phyloP scores from a whole-genome alignment of 2,797 vertebrate species.

The Acrocephalus scirpaceus region DNA sequence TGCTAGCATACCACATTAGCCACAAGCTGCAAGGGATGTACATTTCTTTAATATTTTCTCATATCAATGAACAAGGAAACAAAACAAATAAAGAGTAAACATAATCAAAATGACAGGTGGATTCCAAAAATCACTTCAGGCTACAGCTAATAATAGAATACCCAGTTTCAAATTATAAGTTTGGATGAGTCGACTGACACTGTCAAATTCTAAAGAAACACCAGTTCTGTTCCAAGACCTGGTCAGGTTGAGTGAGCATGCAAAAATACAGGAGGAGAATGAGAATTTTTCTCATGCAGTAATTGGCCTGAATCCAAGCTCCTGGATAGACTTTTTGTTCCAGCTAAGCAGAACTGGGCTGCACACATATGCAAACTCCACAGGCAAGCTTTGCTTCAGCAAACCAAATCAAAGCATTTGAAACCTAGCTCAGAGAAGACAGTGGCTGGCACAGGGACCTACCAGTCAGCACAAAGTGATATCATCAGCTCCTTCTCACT shows the following conservation, averaged over 20 bases:
- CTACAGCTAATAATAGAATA: slow-evolving; percentile 43
- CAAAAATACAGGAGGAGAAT: background rate
- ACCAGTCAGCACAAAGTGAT: background rate
- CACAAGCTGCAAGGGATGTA: background rate
- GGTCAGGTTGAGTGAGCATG: background rate
- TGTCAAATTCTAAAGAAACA: background rate
- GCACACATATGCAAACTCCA: background rate
- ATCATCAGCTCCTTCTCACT: background rate
- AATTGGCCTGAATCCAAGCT: background rate
- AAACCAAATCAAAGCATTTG: background rate
- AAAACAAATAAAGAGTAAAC: background rate
- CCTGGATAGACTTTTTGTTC: background rate
- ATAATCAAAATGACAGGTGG: slow-evolving; percentile 44
- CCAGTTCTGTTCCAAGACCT: background rate
- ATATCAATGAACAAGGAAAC: background rate
- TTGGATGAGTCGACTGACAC: background rate
- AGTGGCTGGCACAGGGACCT: background rate
- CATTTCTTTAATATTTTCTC: slow-evolving; percentile 20
- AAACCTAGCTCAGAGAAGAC: background rate
- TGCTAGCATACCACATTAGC: background rate
- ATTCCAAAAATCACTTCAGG: slow-evolving; percentile 32
- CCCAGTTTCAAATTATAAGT: slow-evolving; percentile 6
- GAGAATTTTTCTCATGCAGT: background rate
- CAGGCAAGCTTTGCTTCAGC: background rate
- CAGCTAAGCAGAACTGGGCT: background rate